phyloP scores from a whole-genome alignment of 2,113 vertebrate species.

The Pedionomus torquatus region DNA sequence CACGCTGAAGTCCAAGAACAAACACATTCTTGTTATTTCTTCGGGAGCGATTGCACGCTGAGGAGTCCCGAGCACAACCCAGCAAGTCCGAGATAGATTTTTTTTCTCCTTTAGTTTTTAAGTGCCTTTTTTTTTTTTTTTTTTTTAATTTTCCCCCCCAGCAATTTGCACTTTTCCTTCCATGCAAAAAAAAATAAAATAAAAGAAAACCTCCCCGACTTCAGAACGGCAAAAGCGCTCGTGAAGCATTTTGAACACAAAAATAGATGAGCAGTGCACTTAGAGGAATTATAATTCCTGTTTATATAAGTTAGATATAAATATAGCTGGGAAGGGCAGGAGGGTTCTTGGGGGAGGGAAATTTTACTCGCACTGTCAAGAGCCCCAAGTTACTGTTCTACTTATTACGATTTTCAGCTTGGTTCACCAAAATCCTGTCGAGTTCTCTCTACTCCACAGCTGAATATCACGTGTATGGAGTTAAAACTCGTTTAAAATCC shows the following conservation, averaged over 20 bases:
- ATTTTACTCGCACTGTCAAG: background rate
- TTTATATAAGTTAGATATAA: slow-evolving; percentile 48
- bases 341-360: too few species aligned
- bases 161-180: background rate
- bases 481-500: background rate
- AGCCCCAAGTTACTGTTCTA: background rate
- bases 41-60: background rate
- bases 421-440: background rate
- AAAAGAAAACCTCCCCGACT: background rate
- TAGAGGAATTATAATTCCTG: slow-evolving; percentile 17
- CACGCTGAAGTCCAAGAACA: slow-evolving; percentile 1
- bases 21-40: slow-evolving; percentile 16
- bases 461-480: background rate
- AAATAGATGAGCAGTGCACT: slow-evolving; percentile 18
- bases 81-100: background rate
- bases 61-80: background rate
- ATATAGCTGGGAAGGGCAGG: too few species aligned
- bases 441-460: background rate
- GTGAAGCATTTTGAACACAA: slow-evolving; percentile 17
- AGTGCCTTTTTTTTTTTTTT: background rate
- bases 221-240: background rate
- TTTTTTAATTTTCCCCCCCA: too few species aligned
- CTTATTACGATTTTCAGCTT: background rate
- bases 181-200: background rate
- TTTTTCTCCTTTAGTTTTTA: background rate